Evolutionary conservation across 1,140 invertebrate species (phyloP).

Genomic region (Chionoecetes opilio): DNA sequence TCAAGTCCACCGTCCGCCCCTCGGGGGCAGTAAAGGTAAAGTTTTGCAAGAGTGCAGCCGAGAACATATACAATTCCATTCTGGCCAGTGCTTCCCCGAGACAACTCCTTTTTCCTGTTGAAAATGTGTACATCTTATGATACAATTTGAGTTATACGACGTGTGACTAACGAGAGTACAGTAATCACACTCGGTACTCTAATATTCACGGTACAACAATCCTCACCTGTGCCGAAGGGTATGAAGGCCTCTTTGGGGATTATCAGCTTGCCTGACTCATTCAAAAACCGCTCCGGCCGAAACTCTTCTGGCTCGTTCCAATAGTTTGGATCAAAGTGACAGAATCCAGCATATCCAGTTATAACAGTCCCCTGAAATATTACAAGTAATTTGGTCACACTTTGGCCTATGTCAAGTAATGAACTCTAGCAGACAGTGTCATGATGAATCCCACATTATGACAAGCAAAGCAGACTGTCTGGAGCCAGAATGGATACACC

Average conservation of each 20-base stretch:
- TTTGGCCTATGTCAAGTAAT: too few relatives aligned
- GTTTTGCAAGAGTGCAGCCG: slow-evolving; percentile 90
- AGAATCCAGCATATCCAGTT: slow-evolving; percentile 92
- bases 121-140: slow-evolving; percentile 60
- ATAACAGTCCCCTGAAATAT: slow-evolving; percentile 87
- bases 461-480: too few relatives aligned
- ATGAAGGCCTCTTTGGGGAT: slow-evolving; percentile 80
- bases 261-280: slow-evolving; percentile 86
- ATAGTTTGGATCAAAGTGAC: slow-evolving; percentile 89
- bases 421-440: too few relatives aligned
- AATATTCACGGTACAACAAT: too few relatives aligned
- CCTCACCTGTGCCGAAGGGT: slow-evolving; percentile 35
- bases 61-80: slow-evolving; percentile 94
- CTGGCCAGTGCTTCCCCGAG: slow-evolving; percentile 94
- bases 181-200: too few relatives aligned
- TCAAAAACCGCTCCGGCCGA: slow-evolving; percentile 89
- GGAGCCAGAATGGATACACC: slow-evolving; percentile 85
- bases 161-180: too few relatives aligned
- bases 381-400: too few relatives aligned
- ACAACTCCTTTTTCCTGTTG: slow-evolving; percentile 91
- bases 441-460: too few relatives aligned
- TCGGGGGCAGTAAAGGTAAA: slow-evolving; percentile 86
- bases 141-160: too few relatives aligned
- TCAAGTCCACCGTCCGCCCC: neutral
- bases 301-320: slow-evolving; percentile 91